Conservation (phyloP, 2,888 invertebrate species). For the Nymphalis urticae region DNA sequence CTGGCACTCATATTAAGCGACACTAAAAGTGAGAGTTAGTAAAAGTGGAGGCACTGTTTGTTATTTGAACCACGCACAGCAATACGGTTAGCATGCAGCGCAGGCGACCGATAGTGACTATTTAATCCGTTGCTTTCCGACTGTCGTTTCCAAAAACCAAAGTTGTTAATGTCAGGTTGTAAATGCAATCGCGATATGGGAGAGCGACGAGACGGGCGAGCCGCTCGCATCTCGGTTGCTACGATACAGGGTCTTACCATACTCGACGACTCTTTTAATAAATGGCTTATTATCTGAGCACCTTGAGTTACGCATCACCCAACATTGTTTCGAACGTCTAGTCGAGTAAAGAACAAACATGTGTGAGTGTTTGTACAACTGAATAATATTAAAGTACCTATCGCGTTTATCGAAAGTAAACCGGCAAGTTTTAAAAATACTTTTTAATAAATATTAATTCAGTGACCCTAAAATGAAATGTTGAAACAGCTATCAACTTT, state of each 20-base stretch:
- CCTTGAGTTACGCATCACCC: slow-evolving; percentile 61
- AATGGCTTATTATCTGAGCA: slow-evolving; percentile 70
- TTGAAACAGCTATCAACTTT: neutral
- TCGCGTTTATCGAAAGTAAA: slow-evolving; percentile 19
- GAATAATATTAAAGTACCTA: slow-evolving; percentile 26
- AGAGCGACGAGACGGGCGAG: slow-evolving; percentile 61
- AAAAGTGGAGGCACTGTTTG: slow-evolving; percentile 54
- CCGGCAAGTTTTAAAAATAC: slow-evolving; percentile 8
- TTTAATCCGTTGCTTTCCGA: slow-evolving; percentile 66
- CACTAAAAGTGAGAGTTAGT: slow-evolving; percentile 65
- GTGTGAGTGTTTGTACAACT: slow-evolving; percentile 34
- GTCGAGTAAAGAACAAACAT: slow-evolving; percentile 40
- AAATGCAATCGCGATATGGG: slow-evolving; percentile 68
- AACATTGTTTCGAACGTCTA: slow-evolving; percentile 45
- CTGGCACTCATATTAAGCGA: slow-evolving; percentile 59
- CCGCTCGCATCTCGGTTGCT: slow-evolving; percentile 68
- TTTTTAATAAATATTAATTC: slow-evolving; percentile 14
- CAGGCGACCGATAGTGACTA: slow-evolving; percentile 58
- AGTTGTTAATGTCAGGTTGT: slow-evolving; percentile 71
- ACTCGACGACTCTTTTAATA: slow-evolving; percentile 70
- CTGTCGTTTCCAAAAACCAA: slow-evolving; percentile 73
- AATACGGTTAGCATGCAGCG: slow-evolving; percentile 51
- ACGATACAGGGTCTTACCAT: slow-evolving; percentile 72
- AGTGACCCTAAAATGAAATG: slow-evolving; percentile 5
- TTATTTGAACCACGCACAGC: slow-evolving; percentile 58